phyloP scores from a whole-genome alignment of 2,113 vertebrate genomes.

The Clinocottus analis region DNA sequence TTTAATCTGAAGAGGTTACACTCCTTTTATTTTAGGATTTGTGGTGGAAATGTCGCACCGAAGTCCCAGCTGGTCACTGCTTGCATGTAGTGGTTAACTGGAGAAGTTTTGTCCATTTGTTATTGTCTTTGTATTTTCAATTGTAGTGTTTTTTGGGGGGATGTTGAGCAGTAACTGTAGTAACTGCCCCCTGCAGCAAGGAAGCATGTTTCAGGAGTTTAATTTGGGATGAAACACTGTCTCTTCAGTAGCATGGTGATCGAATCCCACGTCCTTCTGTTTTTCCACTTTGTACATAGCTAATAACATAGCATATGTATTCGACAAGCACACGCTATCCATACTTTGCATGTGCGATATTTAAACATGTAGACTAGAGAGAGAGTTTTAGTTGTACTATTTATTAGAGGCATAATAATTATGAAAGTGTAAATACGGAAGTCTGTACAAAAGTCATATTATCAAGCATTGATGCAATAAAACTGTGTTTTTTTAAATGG shows the following conservation, averaged over 20 bases:
- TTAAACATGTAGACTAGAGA: slow-evolving; percentile 81
- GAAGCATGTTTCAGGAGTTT: slow-evolving; percentile 52
- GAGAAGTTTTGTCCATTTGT: slow-evolving; percentile 14
- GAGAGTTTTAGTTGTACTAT: slow-evolving; percentile 84
- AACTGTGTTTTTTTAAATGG: slow-evolving; percentile 82
- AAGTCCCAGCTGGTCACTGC: slow-evolving; percentile 18
- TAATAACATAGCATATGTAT: slow-evolving; percentile 64
- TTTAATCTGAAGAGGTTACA: not conserved
- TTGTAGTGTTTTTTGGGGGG: not conserved
- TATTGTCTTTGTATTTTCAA: slow-evolving; percentile 9
- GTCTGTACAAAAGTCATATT: slow-evolving; percentile 92
- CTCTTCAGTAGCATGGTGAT: slow-evolving; percentile 81
- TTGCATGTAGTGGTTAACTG: slow-evolving; percentile 30
- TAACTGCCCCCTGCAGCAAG: slow-evolving; percentile 32
- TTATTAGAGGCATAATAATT: slow-evolving; percentile 86
- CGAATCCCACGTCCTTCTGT: slow-evolving; percentile 45
- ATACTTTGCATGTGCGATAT: slow-evolving; percentile 88
- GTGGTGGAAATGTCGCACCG: not conserved
- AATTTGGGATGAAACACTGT: slow-evolving; percentile 38
- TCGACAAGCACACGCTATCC: slow-evolving; percentile 86
- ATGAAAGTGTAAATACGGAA: slow-evolving; percentile 92
- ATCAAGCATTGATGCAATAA: slow-evolving; percentile 95
- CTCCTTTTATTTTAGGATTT: not conserved
- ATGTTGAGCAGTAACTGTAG: not conserved
- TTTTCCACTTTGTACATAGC: slow-evolving; percentile 80